phyloP scores from a whole-genome alignment of 2,888 invertebrate species.

The Therioaphis trifolii region DNA sequence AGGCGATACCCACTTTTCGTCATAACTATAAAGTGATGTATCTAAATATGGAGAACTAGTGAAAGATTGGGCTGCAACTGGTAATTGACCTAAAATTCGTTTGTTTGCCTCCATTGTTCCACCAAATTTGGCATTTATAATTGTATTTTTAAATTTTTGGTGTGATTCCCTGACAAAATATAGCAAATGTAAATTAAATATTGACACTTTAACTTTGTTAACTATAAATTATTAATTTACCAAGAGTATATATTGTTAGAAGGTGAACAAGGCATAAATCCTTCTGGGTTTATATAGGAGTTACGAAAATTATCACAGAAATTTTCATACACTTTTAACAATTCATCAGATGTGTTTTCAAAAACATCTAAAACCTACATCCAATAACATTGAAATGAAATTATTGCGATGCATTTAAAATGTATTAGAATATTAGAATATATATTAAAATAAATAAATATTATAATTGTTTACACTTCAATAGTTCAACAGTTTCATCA shows the following conservation, averaged over 20 bases:
- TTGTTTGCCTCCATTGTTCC: slow-evolving; percentile 90
- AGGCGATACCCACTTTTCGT: slow-evolving; percentile 94
- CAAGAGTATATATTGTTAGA: slow-evolving; percentile 89
- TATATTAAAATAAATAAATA: too few species aligned
- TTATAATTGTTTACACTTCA: too few species aligned
- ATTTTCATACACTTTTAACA: slow-evolving; percentile 87
- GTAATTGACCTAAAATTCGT: slow-evolving; percentile 88
- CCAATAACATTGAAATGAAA: neutral
- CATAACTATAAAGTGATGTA: slow-evolving; percentile 90
- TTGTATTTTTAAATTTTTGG: slow-evolving; percentile 86
- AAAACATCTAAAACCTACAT: slow-evolving; percentile 82
- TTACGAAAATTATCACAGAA: slow-evolving; percentile 94
- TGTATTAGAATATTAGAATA: neutral
- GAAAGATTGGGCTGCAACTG: slow-evolving; percentile 94
- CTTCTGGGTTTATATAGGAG: slow-evolving; percentile 83
- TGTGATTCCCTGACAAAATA: slow-evolving; percentile 59
- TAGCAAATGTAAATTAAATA: neutral
- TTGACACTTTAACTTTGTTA: neutral
- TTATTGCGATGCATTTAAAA: neutral
- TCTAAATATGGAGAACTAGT: slow-evolving; percentile 94
- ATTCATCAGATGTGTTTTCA: slow-evolving; percentile 87
- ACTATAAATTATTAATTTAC: slow-evolving; percentile 64
- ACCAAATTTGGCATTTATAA: slow-evolving; percentile 89
- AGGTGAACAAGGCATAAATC: slow-evolving; percentile 90
- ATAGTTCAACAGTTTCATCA: too few species aligned